These are phyloP conservation scores for Propithecus perrieri DNA, from an alignment of 2,797 vertebrate genomes.

Conservation along the genomic window DNA sequence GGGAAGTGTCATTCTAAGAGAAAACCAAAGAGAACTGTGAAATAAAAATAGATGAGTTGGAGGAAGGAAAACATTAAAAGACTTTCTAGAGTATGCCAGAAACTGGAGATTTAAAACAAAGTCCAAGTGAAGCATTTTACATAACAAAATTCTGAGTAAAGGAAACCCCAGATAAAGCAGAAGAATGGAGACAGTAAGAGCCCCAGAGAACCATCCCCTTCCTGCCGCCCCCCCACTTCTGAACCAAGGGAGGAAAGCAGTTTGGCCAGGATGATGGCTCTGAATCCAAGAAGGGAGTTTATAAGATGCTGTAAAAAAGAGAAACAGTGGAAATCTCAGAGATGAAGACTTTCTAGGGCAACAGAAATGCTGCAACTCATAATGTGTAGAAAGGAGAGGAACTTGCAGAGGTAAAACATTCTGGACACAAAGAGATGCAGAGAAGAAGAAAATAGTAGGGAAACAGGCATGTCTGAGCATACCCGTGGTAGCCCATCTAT, in stretches of 20 bases:
- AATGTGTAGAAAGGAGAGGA: slow-evolving; percentile 13
- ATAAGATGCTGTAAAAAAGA: slow-evolving; percentile 6
- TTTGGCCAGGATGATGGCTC: neutral
- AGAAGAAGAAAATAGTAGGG: neutral
- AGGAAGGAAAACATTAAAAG: slow-evolving; percentile 31
- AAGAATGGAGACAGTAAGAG: neutral
- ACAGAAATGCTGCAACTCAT: slow-evolving; percentile 56
- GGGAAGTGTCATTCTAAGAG: slow-evolving; percentile 28
- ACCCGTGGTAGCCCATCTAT: neutral
- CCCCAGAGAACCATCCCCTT: neutral
- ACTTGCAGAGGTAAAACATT: slow-evolving; percentile 6
- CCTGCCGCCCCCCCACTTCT: too few relatives aligned
- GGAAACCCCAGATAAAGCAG: slow-evolving; percentile 12
- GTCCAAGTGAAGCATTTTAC: neutral
- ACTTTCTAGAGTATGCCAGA: neutral
- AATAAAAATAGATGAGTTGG: neutral
- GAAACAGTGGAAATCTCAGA: neutral
- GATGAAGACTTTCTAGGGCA: slow-evolving; percentile 57
- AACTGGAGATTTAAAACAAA: slow-evolving; percentile 21
- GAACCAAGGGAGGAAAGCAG: neutral
- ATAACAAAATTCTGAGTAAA: slow-evolving; percentile 42
- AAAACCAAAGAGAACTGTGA: slow-evolving; percentile 13
- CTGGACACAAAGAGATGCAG: neutral
- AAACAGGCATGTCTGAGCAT: accelerated
- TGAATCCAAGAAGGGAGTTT: slow-evolving; percentile 31